These are phyloP conservation scores for Cardinalis cardinalis DNA, from an alignment of 2,113 vertebrate genomes.

Conservation along the genomic window DNA sequence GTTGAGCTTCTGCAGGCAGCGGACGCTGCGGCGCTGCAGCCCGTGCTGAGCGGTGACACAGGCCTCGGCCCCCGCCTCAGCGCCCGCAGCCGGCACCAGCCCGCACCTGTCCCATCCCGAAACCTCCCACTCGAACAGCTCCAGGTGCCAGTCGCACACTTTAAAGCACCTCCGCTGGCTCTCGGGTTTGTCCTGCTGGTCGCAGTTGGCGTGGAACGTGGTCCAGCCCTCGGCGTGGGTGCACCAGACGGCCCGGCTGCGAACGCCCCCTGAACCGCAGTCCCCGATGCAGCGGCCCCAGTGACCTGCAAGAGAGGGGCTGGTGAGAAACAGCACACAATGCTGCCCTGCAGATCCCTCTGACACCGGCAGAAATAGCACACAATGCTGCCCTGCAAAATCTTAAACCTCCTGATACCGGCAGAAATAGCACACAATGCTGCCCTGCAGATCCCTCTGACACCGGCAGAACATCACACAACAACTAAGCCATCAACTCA, in stretches of 20 bases:
- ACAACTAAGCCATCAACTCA: rapidly evolving
- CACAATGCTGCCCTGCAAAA: too few relatives aligned
- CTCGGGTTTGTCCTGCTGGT: constrained; percentile 78
- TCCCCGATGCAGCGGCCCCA: constrained; percentile 91
- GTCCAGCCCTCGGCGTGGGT: constrained; percentile 91
- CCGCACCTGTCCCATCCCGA: constrained; percentile 86
- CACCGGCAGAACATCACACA: rapidly evolving
- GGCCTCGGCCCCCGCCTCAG: constrained; percentile 59
- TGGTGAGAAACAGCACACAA: neutral
- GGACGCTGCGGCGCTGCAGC: constrained; percentile 81
- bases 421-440: too few relatives aligned
- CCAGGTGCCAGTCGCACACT: constrained; percentile 92
- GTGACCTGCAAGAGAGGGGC: constrained; percentile 76
- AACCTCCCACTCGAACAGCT: constrained; percentile 90
- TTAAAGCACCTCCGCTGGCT: constrained; percentile 88
- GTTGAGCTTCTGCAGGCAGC: constrained; percentile 85
- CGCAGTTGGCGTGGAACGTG: constrained; percentile 85
- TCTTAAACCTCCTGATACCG: too few relatives aligned
- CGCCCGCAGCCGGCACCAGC: constrained; percentile 63
- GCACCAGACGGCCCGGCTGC: constrained; percentile 89
- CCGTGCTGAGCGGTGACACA: constrained; percentile 94
- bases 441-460: too few relatives aligned
- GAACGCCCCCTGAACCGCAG: constrained; percentile 85
- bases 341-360: rapidly evolving
- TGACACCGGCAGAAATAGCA: too few relatives aligned